Percentiles rank a stretch among this genome's conserved stretches.
phyloP scores from a whole-genome alignment of 2,888 invertebrate species.

The Pemphredon lugubris region DNA sequence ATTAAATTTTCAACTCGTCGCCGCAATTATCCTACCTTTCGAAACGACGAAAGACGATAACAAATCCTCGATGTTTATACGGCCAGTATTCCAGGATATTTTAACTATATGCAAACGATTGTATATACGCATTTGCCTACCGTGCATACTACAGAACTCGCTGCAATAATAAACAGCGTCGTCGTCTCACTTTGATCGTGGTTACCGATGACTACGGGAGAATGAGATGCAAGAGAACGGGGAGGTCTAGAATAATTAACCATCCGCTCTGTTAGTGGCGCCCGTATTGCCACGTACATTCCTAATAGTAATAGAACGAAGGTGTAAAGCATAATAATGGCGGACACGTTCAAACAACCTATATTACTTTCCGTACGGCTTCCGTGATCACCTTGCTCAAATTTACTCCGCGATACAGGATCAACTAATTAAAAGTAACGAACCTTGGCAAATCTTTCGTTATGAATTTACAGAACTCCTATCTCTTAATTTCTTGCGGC shows the following conservation, averaged over 20 bases:
- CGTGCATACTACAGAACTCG: background rate
- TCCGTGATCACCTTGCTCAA: background rate
- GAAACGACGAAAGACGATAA: too few relatives aligned
- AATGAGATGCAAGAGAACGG: slow-evolving; percentile 3
- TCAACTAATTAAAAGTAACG: too few relatives aligned
- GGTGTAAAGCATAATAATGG: background rate
- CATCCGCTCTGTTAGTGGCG: background rate
- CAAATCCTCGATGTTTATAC: too few relatives aligned
- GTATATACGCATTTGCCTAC: background rate
- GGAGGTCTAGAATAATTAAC: slow-evolving; percentile 20
- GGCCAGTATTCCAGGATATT: background rate
- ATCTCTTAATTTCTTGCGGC: background rate
- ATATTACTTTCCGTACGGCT: background rate
- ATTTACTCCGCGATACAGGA: background rate
- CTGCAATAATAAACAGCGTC: slow-evolving; percentile 13
- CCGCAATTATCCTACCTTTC: too few relatives aligned
- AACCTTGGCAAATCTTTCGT: background rate
- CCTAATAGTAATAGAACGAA: background rate
- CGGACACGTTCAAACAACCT: background rate
- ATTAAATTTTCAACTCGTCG: too few relatives aligned
- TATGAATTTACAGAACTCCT: background rate
- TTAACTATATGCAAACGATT: slow-evolving; percentile 2
- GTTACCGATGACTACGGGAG: slow-evolving; percentile 4
- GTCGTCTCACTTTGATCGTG: slow-evolving; percentile 9
- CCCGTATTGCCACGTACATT: background rate